Conservation (phyloP, 2,888 invertebrate genomes). For the Agonum fuliginosum region DNA sequence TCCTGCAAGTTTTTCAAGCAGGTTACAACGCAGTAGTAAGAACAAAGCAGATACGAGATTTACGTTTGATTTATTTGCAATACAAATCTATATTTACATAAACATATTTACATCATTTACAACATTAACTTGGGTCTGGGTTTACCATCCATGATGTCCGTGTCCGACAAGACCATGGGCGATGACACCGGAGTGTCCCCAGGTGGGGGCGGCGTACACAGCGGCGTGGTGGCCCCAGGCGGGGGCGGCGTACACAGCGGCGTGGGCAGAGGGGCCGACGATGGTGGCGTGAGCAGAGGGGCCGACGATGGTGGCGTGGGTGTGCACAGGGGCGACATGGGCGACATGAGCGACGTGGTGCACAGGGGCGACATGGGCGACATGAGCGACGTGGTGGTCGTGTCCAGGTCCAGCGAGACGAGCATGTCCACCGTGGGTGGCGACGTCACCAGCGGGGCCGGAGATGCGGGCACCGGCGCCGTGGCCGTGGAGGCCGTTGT, state of each 20-base stretch:
- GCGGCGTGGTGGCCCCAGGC: constrained; percentile 20
- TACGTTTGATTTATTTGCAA: neutral
- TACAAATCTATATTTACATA: neutral
- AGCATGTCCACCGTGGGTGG: constrained; percentile 64
- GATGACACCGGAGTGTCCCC: constrained; percentile 37
- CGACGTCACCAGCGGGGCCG: constrained; percentile 66
- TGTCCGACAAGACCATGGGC: constrained; percentile 61
- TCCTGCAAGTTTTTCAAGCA: neutral
- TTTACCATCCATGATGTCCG: constrained; percentile 59
- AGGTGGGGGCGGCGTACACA: constrained; percentile 53
- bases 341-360: constrained; percentile 36
- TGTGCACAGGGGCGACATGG: constrained; percentile 25
- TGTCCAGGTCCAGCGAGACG: constrained; percentile 45
- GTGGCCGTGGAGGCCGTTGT: constrained; percentile 62
- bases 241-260: neutral
- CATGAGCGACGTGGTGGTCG: neutral
- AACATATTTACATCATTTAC: constrained; percentile 2
- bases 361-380: neutral
- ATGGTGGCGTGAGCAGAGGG: constrained; percentile 30
- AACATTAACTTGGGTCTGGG: neutral
- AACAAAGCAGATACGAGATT: neutral
- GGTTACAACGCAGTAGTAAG: neutral
- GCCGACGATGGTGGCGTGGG: too few relatives aligned
- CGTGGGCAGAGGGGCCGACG: constrained; percentile 28
- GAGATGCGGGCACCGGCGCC: constrained; percentile 67